phyloP scores from a whole-genome alignment of 1,140 invertebrate species.

The Metaphire vulgaris region DNA sequence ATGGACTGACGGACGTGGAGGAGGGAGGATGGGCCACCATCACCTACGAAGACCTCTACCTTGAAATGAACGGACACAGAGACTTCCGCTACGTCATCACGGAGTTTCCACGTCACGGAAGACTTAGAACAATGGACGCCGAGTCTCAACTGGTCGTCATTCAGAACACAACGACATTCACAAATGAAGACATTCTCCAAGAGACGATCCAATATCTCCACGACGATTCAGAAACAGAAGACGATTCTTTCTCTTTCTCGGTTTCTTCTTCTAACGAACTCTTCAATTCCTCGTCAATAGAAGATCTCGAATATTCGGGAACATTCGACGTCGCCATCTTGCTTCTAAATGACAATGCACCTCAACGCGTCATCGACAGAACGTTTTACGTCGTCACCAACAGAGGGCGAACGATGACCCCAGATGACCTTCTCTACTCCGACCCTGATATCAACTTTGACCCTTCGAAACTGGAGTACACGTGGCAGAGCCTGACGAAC shows the following conservation, averaged over 20 bases:
- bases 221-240: constrained; percentile 33
- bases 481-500: constrained; percentile 66
- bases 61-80: constrained; percentile 65
- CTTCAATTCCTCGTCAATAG: background rate
- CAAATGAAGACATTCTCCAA: constrained; percentile 49
- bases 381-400: constrained; percentile 77
- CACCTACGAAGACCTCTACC: constrained; percentile 62
- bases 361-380: constrained; percentile 63
- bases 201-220: constrained; percentile 39
- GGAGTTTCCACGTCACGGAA: constrained; percentile 63
- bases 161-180: constrained; percentile 61
- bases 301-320: constrained; percentile 41
- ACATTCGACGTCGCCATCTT: constrained; percentile 69
- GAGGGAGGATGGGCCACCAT: constrained; percentile 67
- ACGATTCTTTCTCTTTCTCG: constrained; percentile 48
- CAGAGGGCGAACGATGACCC: constrained; percentile 68
- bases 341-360: constrained; percentile 83
- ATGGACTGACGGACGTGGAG: constrained; percentile 64
- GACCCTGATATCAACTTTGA: constrained; percentile 79
- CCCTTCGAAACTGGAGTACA: constrained; percentile 71
- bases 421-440: constrained; percentile 66
- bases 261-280: constrained; percentile 50
- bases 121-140: constrained; percentile 37
- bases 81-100: constrained; percentile 73
- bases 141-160: constrained; percentile 31